phyloP scores from a whole-genome alignment of 1,140 invertebrate genomes.

The Stenopsyche tienmushanensis region DNA sequence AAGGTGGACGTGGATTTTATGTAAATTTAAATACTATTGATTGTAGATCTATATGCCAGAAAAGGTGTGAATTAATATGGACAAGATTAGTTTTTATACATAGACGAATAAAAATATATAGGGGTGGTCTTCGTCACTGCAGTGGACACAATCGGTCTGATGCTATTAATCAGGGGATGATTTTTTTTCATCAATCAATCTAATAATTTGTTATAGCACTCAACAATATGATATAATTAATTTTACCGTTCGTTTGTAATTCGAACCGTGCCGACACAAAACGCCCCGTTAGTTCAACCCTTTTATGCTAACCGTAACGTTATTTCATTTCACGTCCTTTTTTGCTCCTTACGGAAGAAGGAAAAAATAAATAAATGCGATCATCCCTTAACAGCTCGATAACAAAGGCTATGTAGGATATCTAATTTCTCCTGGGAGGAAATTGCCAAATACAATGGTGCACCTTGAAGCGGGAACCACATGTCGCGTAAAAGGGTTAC shows the following conservation, averaged over 20 bases:
- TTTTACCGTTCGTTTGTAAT: slow-evolving; percentile 19
- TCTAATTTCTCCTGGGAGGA: slow-evolving; percentile 42
- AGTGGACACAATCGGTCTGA: no score
- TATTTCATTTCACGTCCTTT: slow-evolving; percentile 34
- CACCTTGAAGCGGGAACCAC: slow-evolving; percentile 15
- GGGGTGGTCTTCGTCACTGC: no score
- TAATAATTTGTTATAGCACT: no score
- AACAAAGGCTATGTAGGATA: slow-evolving; percentile 37
- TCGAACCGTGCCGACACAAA: slow-evolving; percentile 27
- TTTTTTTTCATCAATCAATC: no score
- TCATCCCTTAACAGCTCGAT: slow-evolving; percentile 35
- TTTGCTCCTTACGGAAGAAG: slow-evolving; percentile 19
- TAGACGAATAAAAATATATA: no score
- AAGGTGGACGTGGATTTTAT: no score
- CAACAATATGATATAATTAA: no score
- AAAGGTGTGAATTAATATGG: no score
- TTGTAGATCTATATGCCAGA: no score
- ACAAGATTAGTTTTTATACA: no score
- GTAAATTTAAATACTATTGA: no score
- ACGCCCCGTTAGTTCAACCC: slow-evolving; percentile 36
- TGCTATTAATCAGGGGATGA: no score
- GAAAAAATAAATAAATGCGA: slow-evolving; percentile 35
- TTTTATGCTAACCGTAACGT: slow-evolving; percentile 30
- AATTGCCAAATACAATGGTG: slow-evolving; percentile 37
- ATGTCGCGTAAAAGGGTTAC: slow-evolving; percentile 24